These are phyloP conservation scores for Melieria omissa DNA, from an alignment of 2,888 invertebrate genomes.

Conservation along the genomic window DNA sequence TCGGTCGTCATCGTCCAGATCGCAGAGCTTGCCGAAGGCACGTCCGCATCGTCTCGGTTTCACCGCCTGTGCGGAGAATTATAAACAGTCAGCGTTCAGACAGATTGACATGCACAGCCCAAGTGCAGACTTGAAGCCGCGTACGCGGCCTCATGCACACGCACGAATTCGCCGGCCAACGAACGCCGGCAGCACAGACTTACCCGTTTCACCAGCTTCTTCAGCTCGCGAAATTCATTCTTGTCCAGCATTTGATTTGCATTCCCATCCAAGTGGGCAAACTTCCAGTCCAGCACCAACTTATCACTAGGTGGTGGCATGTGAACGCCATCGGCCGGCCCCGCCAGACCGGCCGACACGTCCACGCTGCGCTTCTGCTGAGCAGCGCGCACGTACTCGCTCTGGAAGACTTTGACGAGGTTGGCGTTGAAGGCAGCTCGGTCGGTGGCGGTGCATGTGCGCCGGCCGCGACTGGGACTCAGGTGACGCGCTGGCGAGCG, in stretches of 20 bases:
- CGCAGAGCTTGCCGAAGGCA: constrained; percentile 88
- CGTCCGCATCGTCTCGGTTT: constrained; percentile 91
- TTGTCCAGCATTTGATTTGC: constrained; percentile 81
- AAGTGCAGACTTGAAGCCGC: constrained; percentile 33
- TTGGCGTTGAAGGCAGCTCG: constrained; percentile 85
- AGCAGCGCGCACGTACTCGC: constrained; percentile 74
- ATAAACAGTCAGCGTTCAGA: constrained; percentile 29
- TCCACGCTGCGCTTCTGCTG: constrained; percentile 49
- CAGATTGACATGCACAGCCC: constrained; percentile 33
- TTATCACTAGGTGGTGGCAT: constrained; percentile 63
- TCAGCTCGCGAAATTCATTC: constrained; percentile 83
- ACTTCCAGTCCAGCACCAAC: constrained; percentile 89
- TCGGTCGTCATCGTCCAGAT: constrained; percentile 81
- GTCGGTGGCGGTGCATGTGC: constrained; percentile 80
- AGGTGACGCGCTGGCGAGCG: constrained; percentile 72
- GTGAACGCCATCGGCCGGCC: constrained; percentile 41
- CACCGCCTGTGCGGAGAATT: constrained; percentile 71
- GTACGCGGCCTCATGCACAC: too few species aligned
- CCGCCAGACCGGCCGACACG: constrained; percentile 4
- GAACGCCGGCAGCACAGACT: constrained; percentile 42
- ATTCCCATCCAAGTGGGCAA: constrained; percentile 83
- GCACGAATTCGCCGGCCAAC: too few species aligned
- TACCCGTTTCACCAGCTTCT: constrained; percentile 84
- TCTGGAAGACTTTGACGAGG: constrained; percentile 84
- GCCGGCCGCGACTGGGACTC: constrained; percentile 50